Evolutionary conservation across 23 tunicate genomes (phyloP).

Genomic region (Botrylloides violaceus): DNA sequence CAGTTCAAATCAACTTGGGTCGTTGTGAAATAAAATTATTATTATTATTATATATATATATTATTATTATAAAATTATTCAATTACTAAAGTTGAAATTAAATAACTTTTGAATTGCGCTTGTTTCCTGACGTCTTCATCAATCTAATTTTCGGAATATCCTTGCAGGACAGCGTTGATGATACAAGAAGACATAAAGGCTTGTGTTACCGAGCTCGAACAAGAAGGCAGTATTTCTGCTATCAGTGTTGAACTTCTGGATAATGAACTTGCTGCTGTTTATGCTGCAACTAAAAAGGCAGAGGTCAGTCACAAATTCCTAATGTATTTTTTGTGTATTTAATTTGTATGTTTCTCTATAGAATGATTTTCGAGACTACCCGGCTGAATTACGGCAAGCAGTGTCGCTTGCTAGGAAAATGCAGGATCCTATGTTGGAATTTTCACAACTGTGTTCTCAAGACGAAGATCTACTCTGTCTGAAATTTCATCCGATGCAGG

Average conservation of each 20-base stretch:
- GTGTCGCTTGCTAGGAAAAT: constrained; percentile 79
- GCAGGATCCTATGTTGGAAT: constrained; percentile 91
- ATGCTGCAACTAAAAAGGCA: constrained; percentile 62
- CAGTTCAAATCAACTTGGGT: too few relatives aligned
- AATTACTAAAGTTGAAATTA: too few relatives aligned
- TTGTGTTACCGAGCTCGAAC: constrained; percentile 71
- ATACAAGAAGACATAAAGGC: constrained; percentile 74
- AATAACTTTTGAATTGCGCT: too few relatives aligned
- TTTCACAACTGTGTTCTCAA: constrained; percentile 86
- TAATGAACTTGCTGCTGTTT: constrained; percentile 63
- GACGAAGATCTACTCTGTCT: constrained; percentile 88
- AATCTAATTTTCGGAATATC: too few relatives aligned
- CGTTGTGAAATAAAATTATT: too few relatives aligned
- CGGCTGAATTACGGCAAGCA: constrained; percentile 74
- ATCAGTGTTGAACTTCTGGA: constrained; percentile 72
- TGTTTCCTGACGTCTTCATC: too few relatives aligned
- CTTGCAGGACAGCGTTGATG: constrained; percentile 46
- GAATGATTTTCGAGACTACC: constrained; percentile 91
- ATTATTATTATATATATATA: too few relatives aligned
- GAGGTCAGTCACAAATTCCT: too few relatives aligned
- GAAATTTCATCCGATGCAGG: constrained; percentile 74
- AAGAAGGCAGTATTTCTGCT: constrained; percentile 52
- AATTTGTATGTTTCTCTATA: not conserved
- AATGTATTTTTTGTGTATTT: too few relatives aligned
- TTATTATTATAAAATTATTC: too few relatives aligned